Base-by-base conservation (phyloP, 2,797 vertebrate species). In the Macrochelys suwanniensis region DNA sequence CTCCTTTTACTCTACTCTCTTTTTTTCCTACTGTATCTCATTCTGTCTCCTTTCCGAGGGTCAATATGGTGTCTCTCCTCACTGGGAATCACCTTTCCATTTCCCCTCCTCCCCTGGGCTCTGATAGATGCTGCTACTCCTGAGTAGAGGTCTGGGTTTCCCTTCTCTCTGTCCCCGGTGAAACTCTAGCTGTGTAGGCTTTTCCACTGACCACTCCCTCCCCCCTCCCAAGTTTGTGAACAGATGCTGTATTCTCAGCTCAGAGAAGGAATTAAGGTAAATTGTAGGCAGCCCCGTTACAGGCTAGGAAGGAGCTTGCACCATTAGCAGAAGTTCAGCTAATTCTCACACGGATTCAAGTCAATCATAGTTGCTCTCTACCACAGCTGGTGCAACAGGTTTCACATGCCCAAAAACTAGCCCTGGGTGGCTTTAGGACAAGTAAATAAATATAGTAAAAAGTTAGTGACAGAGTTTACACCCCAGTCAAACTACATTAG, bases 401-500 rank as follows among this genome's bases (percentile, higher is more conserved):
- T 80, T 89, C 82, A 82, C 78, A 81, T 50, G 33, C 42, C 57
- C 54, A 56, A 28, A n/a, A 54, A 82, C 87, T 89, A 3, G 0
- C 7, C 42, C 45, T 88, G 50, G 84, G 82, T 0, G 45, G 74
- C 45, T 47, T 77, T 77, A 31, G 25, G 6, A 28, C 28, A 49
- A 57, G 6, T 56, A 81, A 88, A 51, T 85, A 89, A 95, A 83
- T 93, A 89, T 84, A 87, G 61, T 89, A 59, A 76, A 84, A 87
- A 89, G 42, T 6, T 51, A 92, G 54, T 74, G 88, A 86, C 51
- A 94, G 92, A 84, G 68, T 92, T 94, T 6, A 71, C 25, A 79
- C 28, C 5, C 82, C 51, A 54, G 51, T 37, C 51, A 57, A 84
- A 68, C 13, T 78, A 3, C 0, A 1, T 84, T 45, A 0, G 19